These are phyloP conservation scores for Steatocranus sp. DNA, from an alignment of 2,797 vertebrate species.

Conservation along the genomic window DNA sequence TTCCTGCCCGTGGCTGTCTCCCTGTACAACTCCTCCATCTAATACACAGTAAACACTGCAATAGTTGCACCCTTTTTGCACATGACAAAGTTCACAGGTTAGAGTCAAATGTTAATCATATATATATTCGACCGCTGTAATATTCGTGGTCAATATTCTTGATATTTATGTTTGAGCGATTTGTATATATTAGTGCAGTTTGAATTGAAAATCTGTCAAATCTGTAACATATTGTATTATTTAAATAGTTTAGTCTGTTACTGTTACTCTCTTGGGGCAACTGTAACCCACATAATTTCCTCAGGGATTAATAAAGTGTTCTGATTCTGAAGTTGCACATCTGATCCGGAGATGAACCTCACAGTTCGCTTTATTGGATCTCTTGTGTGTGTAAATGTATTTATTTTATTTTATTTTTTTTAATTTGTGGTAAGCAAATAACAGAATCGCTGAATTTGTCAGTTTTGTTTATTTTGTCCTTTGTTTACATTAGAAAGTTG, in stretches of 20 bases:
- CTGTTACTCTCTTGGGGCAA: not conserved
- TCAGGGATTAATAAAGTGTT: not conserved
- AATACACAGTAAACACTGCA: not conserved
- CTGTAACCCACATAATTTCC: not conserved
- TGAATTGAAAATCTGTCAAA: not conserved
- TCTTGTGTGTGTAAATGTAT: accelerated
- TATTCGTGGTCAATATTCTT: accelerated
- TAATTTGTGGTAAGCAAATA: not conserved
- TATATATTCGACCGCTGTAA: not conserved
- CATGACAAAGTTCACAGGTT: accelerated
- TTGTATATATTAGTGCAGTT: not conserved
- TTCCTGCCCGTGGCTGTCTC: not conserved
- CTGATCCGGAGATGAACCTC: not conserved
- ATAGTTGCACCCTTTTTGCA: accelerated
- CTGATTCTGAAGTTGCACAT: not conserved
- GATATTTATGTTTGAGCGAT: not conserved
- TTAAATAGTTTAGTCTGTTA: not conserved
- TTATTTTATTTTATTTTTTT: not conserved
- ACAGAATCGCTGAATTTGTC: not conserved
- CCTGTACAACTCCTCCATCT: accelerated
- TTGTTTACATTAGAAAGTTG: not conserved
- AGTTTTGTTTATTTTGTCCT: not conserved
- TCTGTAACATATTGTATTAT: not conserved
- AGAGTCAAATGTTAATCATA: not conserved
- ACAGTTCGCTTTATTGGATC: accelerated